phyloP scores from a whole-genome alignment of 2,797 vertebrate species.

The Dryobates pubescens region DNA sequence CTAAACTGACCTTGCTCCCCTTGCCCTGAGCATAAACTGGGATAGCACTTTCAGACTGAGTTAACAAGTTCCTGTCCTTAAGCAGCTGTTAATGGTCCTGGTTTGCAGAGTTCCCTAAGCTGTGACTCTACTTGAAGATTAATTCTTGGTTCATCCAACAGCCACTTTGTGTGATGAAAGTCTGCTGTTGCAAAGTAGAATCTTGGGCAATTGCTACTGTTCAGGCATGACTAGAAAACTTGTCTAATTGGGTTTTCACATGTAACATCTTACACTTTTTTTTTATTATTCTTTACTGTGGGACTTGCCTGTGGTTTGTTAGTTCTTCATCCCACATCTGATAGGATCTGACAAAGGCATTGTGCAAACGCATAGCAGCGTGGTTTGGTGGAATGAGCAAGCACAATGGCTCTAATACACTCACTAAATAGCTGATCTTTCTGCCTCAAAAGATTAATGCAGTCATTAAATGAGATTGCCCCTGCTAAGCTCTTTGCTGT shows the following conservation, averaged over 20 bases:
- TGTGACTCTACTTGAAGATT: neutral
- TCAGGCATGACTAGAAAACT: neutral
- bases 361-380: neutral
- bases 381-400: slow-evolving; percentile 42
- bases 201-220: neutral
- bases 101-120: neutral
- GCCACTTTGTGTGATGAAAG: neutral
- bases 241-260: slow-evolving; percentile 8
- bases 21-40: neutral
- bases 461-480: slow-evolving; percentile 49
- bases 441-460: slow-evolving; percentile 49
- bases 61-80: neutral
- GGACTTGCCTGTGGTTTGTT: neutral
- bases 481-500: slow-evolving; percentile 7
- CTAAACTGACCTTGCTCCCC: neutral
- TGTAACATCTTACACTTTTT: neutral
- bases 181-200: neutral
- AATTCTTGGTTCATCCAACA: neutral
- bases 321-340: neutral
- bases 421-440: slow-evolving; percentile 25
- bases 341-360: slow-evolving; percentile 42
- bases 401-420: slow-evolving; percentile 24
- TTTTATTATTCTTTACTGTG: neutral
- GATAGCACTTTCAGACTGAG: neutral
- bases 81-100: neutral